Conservation (phyloP, 2,113 vertebrate species). For the Sakesphorus luctuosus region DNA sequence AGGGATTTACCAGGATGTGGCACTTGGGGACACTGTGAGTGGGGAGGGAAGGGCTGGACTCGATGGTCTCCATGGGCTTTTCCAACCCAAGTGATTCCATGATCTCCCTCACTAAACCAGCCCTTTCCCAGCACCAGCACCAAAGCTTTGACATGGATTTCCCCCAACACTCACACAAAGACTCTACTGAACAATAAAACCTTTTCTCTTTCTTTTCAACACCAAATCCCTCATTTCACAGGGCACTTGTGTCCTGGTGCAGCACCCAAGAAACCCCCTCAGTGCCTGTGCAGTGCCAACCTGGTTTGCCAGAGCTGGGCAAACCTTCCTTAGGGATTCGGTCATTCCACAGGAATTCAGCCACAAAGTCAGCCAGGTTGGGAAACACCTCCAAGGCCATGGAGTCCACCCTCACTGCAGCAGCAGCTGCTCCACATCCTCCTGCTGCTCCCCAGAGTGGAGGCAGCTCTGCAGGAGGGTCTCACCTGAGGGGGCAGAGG, state of each 20-base stretch:
- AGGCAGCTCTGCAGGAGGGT: background rate
- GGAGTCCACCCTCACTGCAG: background rate
- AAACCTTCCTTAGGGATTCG: background rate
- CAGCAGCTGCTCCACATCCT: background rate
- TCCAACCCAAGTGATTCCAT: background rate
- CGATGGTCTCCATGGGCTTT: background rate
- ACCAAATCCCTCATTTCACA: too few species aligned
- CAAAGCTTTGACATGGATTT: fast-evolving
- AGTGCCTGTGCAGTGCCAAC: fast-evolving
- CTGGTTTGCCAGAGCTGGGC: background rate
- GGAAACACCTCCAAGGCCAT: too few species aligned
- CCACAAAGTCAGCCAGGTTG: background rate
- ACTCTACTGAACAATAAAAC: fast-evolving
- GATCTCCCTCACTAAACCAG: background rate
- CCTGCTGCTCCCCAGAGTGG: background rate
- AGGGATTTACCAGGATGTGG: background rate
- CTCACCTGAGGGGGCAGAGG: background rate
- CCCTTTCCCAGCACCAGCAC: background rate
- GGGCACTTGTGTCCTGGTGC: background rate
- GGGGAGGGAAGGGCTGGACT: too few species aligned
- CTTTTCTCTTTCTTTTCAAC: fast-evolving
- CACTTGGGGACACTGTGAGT: background rate
- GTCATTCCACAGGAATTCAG: background rate
- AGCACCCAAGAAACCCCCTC: fast-evolving
- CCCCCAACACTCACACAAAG: fast-evolving